Conservation (phyloP, 2,113 vertebrate genomes). For the Terrapene triunguis region DNA sequence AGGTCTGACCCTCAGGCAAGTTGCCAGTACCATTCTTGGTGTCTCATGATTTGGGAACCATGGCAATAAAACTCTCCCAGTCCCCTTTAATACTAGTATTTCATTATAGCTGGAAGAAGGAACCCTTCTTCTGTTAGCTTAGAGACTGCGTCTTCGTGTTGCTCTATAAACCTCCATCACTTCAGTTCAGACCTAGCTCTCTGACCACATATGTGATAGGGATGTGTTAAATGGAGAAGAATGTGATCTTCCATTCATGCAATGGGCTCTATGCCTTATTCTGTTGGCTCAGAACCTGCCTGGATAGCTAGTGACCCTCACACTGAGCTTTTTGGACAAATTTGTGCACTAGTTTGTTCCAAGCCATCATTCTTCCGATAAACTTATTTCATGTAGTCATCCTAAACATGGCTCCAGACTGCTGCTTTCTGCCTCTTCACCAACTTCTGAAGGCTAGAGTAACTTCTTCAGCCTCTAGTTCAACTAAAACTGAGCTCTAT, state of each 20-base stretch:
- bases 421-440: conserved; percentile 58
- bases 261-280: background rate
- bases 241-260: background rate
- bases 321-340: background rate
- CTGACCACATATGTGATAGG: background rate
- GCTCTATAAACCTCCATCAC: background rate
- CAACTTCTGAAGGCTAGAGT: conserved; percentile 35
- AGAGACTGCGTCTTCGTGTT: background rate
- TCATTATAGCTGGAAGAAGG: background rate
- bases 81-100: background rate
- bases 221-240: background rate
- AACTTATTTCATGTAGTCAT: background rate
- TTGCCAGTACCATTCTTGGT: background rate
- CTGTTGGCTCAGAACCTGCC: background rate
- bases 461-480: conserved; percentile 20
- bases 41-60: background rate
- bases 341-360: background rate
- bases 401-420: conserved; percentile 34
- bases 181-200: background rate
- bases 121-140: background rate
- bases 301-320: background rate
- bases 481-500: background rate
- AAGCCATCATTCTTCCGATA: background rate
- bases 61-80: background rate
- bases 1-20: too few relatives aligned